Evolutionary conservation across 1,140 invertebrate genomes (phyloP).

Genomic region (Gryon sp.): DNA sequence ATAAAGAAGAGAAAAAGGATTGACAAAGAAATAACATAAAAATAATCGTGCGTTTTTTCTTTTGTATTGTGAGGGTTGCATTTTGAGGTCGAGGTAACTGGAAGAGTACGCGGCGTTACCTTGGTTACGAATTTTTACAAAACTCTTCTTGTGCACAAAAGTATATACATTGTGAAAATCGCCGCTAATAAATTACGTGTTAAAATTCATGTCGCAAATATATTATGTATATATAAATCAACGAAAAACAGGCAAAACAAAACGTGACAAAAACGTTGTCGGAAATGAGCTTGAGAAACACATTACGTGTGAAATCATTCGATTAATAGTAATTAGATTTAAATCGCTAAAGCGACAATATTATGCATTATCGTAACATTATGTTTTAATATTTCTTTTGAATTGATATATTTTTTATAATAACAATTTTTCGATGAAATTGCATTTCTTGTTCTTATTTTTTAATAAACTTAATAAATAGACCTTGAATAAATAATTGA

Average conservation of each 20-base stretch:
- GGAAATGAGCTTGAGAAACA: conserved; percentile 33
- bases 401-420: no score
- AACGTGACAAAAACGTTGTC: conserved; percentile 30
- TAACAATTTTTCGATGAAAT: no score
- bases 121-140: conserved; percentile 52
- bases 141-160: not conserved
- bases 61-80: conserved; percentile 40
- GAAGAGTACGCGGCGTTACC: conserved; percentile 39
- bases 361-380: not conserved
- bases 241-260: not conserved
- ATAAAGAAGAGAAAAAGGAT: conserved; percentile 4
- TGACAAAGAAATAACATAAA: conserved; percentile 7
- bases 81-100: conserved; percentile 59
- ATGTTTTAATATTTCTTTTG: no score
- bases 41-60: conserved; percentile 40
- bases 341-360: not conserved
- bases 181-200: no score
- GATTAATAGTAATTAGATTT: not conserved
- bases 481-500: no score
- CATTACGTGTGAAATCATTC: conserved; percentile 5
- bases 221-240: no score
- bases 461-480: no score
- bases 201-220: not conserved
- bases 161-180: no score
- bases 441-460: no score